A percentile compares a stretch with the other conserved stretches of the same genome.
These are phyloP conservation scores for Tetramorium parvispinum DNA, from an alignment of 1,140 invertebrate species.

Conservation along the genomic window DNA sequence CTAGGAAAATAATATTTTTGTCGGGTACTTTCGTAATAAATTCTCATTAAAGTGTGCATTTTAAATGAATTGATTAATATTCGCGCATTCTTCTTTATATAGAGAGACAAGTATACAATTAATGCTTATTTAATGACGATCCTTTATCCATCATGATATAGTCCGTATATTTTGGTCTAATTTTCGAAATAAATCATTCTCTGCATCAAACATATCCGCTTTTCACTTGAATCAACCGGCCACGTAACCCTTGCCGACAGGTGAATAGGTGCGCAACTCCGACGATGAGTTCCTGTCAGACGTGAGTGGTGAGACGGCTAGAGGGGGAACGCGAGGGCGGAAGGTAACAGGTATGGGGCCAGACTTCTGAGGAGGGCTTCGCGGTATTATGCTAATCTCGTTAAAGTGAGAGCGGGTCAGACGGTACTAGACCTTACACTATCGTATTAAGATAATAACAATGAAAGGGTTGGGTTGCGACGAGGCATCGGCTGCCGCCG, in stretches of 20 bases:
- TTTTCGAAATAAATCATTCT: slow-evolving; percentile 40
- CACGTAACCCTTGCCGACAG: slow-evolving; percentile 54
- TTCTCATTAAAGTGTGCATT: slow-evolving; percentile 27
- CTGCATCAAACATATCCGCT: slow-evolving; percentile 30
- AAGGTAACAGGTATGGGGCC: slow-evolving; percentile 36
- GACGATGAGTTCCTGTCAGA: slow-evolving; percentile 65
- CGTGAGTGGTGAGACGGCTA: slow-evolving; percentile 19
- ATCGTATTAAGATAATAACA: slow-evolving; percentile 80
- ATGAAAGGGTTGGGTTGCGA: slow-evolving; percentile 72
- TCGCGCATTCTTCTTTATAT: neutral
- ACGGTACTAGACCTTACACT: slow-evolving; percentile 76
- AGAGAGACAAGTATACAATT: neutral
- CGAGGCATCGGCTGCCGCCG: slow-evolving; percentile 65
- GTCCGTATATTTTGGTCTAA: neutral
- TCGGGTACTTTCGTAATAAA: slow-evolving; percentile 20
- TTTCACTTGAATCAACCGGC: slow-evolving; percentile 47
- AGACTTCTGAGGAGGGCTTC: slow-evolving; percentile 80
- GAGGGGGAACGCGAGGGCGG: neutral
- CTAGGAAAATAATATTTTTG: slow-evolving; percentile 8
- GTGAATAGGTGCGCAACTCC: slow-evolving; percentile 55
- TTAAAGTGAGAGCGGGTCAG: slow-evolving; percentile 79
- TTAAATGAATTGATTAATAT: slow-evolving; percentile 32
- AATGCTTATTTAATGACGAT: slow-evolving; percentile 19
- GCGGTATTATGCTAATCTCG: slow-evolving; percentile 81
- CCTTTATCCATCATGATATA: neutral